Base-by-base conservation (phyloP, 2,113 vertebrate genomes). In the Apteryx mantelli region DNA sequence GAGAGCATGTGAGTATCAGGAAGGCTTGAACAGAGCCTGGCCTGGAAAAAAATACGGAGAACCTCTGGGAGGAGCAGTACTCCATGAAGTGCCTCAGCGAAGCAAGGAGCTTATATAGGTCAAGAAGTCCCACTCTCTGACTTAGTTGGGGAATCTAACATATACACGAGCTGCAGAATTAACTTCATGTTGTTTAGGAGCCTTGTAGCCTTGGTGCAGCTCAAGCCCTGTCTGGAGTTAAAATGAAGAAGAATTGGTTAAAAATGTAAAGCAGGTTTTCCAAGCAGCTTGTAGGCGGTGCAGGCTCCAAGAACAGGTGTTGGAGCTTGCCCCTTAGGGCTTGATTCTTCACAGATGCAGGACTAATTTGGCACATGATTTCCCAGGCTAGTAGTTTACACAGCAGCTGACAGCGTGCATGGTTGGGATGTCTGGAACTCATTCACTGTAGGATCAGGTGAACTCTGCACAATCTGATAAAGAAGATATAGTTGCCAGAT, bases 351-450 rank as follows among this genome's bases (percentile, higher is more conserved):
- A 64, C 93, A 97, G 94, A 94, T 93, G 89, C 82, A 82, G 91
- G 89, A 76, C 77, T 94, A 88, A 96, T 94, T 92, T 96, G 94
- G 90, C 89, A 88, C 78, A 80, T 91, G 68, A 86, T 96, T 95
- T 94, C 91, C 92, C 82, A 92, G 83, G 66, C 71, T 91, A 61
- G 74, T 75, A 63, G 75, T 91, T 97, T 86, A 88, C 82, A 68
- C n/a, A 88, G 81, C 95, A 86, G 61, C 79, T 93, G 87, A 92
- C 58, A 82, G 82, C 0, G 0, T 42, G 80, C 18, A 2, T 42
- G 69, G 85, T 74, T 91, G 55, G 86, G 93, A 76, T 92, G 76
- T 69, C 48, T 96, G 90, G 83, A 84, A 86, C 0, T 1, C 52
- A 28, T 71, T 95, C 66, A 4, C 77, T 91, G 44, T 87, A 91